Base-by-base conservation (phyloP, 1,140 invertebrate species). In the Varroa destructor region DNA sequence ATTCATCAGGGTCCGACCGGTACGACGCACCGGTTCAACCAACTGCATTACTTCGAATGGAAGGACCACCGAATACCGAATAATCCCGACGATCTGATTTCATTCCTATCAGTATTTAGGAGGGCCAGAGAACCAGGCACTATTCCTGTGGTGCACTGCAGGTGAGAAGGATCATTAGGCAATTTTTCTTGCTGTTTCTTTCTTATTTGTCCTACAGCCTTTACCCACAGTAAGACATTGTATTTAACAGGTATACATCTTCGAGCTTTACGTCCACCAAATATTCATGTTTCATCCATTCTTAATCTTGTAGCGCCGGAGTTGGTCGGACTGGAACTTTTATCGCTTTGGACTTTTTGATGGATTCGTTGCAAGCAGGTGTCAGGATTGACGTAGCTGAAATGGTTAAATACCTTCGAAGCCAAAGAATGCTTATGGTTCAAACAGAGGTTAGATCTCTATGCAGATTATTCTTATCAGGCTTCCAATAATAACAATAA, bases 291-390 rank as follows among this genome's bases (percentile, higher is more conserved):
- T 25, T 25, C 25, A 25, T 25, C 25, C 25, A 25, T 51, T 67
- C 61, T 46, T n/a, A 12, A 1, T 14, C 14, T 76, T 74, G 8
- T 75, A 82, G 87, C 76, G 91, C 91, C 42, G 91, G 91, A 42
- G 91, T 95, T 54, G 92, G 92, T 1, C 84, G 92, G 77, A 94
- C 91, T 10, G 92, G 92, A 56, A 94, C 91, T 5, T 81, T 93
- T 36, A 90, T 94, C 6, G 91, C 90, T 1, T 81, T 95, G 37
- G 91, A 95, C 79, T 90, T 88, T 40, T 82, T 94, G 42, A 80
- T 93, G 58, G 88, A 93, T 74, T 89, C 93, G 79, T 80, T 92
- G 57, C 81, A 84, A 14, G 88, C 88, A 75, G 89, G 91, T 75
- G 85, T 84, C 25, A 85, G 88, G 76, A 89, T 89, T 3, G 86